A percentile compares a stretch with the other conserved stretches of the same genome.
These are phyloP conservation scores for Mustela erminea DNA, from an alignment of 2,797 vertebrate species.

Conservation along the genomic window DNA sequence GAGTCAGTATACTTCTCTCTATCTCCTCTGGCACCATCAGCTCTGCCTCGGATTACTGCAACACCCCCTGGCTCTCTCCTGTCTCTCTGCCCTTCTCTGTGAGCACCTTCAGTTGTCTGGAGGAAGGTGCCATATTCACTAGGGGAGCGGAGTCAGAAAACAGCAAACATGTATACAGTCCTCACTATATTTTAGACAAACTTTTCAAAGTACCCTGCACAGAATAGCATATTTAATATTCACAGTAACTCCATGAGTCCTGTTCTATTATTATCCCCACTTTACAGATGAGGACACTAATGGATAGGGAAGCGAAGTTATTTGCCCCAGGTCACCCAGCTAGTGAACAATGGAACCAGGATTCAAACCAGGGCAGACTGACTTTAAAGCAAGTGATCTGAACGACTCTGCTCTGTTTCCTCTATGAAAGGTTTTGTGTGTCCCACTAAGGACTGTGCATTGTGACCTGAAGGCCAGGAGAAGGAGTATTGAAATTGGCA, in stretches of 20 bases:
- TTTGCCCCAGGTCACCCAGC: neutral
- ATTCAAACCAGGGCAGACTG: neutral
- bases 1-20: neutral
- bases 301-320: neutral
- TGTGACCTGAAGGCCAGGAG: neutral
- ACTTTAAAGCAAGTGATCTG: neutral
- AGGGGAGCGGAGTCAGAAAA: neutral
- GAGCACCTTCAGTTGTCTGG: constrained; percentile 31
- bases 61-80: neutral
- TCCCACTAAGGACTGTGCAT: neutral
- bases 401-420: neutral
- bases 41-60: neutral
- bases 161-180: neutral
- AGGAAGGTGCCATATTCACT: neutral
- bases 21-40: neutral
- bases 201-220: constrained; percentile 4
- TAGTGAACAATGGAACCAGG: neutral
- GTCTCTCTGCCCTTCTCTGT: neutral
- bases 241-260: neutral
- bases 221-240: neutral
- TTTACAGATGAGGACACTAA: constrained; percentile 29
- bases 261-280: neutral
- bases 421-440: neutral
- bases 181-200: neutral
- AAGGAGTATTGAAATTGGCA: neutral